These are phyloP conservation scores for Latrodectus elegans DNA, from an alignment of 2,888 invertebrate genomes.

Conservation along the genomic window DNA sequence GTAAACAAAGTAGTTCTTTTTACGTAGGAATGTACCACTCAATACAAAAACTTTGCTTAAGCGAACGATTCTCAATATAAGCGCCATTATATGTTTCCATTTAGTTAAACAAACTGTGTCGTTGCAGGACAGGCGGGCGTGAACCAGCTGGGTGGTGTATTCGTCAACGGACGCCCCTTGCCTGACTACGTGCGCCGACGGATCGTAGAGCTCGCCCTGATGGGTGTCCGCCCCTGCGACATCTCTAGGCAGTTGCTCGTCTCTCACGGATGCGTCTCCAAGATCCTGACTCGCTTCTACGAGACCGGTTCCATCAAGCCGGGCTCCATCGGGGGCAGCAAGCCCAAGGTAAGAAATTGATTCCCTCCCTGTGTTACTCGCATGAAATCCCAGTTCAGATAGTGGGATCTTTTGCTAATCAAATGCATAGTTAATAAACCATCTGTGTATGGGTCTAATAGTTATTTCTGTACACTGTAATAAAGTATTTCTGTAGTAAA, in stretches of 20 bases:
- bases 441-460: too few relatives aligned
- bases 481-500: too few relatives aligned
- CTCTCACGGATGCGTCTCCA: conserved; percentile 97
- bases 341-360: conserved; percentile 70
- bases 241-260: conserved; percentile 95
- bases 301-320: conserved; percentile 97
- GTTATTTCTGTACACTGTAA: too few relatives aligned
- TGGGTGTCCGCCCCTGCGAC: conserved; percentile 96
- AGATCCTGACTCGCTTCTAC: conserved; percentile 95
- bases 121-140: conserved; percentile 93
- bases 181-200: conserved; percentile 94
- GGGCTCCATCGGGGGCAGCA: conserved; percentile 77
- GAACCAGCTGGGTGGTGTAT: conserved; percentile 96
- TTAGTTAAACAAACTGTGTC: not conserved
- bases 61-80: too few relatives aligned
- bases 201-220: conserved; percentile 94
- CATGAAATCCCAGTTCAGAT: too few relatives aligned
- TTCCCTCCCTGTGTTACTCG: too few relatives aligned
- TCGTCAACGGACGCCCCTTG: conserved; percentile 97
- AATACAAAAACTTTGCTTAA: too few relatives aligned
- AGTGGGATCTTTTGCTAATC: too few relatives aligned
- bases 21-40: too few relatives aligned
- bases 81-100: too few relatives aligned
- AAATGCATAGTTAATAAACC: too few relatives aligned
- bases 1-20: too few relatives aligned